Evolutionary conservation across 2,113 vertebrate species (phyloP).

Genomic region (Halcyon senegalensis): DNA sequence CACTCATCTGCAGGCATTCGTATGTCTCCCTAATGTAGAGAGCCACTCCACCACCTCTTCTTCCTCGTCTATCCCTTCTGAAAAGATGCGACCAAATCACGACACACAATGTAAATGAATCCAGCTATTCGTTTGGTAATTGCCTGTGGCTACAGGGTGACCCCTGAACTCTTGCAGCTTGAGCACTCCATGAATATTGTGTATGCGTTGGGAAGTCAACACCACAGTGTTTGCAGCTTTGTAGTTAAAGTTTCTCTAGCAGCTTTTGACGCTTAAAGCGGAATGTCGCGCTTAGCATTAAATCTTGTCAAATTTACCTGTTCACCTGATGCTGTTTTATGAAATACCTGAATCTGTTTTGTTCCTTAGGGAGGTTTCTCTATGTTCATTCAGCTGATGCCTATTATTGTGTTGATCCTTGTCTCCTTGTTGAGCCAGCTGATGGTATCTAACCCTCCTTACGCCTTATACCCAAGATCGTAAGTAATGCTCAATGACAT

Average conservation of each 20-base stretch:
- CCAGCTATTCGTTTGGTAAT: neutral
- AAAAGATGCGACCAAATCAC: neutral
- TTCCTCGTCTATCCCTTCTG: too few species aligned
- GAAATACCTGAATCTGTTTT: slow-evolving; percentile 21
- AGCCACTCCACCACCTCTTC: too few species aligned
- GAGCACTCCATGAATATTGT: neutral
- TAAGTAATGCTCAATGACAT: slow-evolving; percentile 74
- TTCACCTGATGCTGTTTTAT: neutral
- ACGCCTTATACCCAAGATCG: slow-evolving; percentile 93
- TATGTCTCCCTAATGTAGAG: too few species aligned
- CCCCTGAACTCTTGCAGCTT: neutral
- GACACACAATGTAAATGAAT: neutral
- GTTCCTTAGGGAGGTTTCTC: slow-evolving; percentile 91
- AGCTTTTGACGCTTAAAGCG: neutral
- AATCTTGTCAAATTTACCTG: neutral
- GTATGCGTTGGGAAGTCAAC: neutral
- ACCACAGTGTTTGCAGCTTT: neutral
- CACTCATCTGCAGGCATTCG: too few species aligned
- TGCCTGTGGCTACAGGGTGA: neutral
- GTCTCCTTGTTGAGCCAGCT: slow-evolving; percentile 95
- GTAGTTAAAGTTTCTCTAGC: neutral
- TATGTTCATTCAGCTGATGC: slow-evolving; percentile 97
- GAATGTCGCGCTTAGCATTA: neutral
- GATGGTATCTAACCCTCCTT: slow-evolving; percentile 96
- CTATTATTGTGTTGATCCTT: slow-evolving; percentile 93